Percentiles rank a stretch among this genome's conserved stretches.
phyloP scores from a whole-genome alignment of 1,140 invertebrate species.

The Daktulosphaira vitifoliae region DNA sequence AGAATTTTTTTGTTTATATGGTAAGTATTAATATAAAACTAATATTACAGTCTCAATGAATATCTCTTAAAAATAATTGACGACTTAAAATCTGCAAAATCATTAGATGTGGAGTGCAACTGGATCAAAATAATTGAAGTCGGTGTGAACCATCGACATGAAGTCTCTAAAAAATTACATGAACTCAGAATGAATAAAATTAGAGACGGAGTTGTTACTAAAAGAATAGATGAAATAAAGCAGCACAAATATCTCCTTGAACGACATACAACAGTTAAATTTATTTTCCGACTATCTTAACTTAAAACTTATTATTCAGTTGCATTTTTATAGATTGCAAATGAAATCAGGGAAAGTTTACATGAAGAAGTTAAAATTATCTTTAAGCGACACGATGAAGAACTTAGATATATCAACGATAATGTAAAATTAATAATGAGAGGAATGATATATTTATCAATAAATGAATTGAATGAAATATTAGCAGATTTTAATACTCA shows the following conservation, averaged over 20 bases:
- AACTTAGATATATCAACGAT: neutral
- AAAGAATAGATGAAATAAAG: constrained; percentile 2
- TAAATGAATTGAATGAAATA: neutral
- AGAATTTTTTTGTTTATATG: too few species aligned
- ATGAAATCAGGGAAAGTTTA: neutral
- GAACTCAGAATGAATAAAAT: neutral
- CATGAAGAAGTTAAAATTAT: neutral
- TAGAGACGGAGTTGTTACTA: neutral
- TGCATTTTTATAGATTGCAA: neutral
- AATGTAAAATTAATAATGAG: neutral
- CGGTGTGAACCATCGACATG: neutral
- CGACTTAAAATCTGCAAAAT: neutral
- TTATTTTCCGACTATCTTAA: too few species aligned
- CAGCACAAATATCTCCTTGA: neutral
- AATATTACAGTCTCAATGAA: too few species aligned
- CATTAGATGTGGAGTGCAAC: neutral
- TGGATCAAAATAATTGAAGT: neutral
- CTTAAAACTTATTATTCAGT: too few species aligned
- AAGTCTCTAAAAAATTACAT: neutral
- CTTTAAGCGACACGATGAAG: neutral
- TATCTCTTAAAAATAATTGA: too few species aligned
- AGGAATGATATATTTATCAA: neutral
- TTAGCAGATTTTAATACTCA: neutral
- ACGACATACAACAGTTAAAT: neutral
- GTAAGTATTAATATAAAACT: too few species aligned